Evolutionary conservation across 2,888 invertebrate genomes (phyloP), one percentile per base, ranked within the genome.

Genomic region (Lacanobia wlatinum): DNA sequence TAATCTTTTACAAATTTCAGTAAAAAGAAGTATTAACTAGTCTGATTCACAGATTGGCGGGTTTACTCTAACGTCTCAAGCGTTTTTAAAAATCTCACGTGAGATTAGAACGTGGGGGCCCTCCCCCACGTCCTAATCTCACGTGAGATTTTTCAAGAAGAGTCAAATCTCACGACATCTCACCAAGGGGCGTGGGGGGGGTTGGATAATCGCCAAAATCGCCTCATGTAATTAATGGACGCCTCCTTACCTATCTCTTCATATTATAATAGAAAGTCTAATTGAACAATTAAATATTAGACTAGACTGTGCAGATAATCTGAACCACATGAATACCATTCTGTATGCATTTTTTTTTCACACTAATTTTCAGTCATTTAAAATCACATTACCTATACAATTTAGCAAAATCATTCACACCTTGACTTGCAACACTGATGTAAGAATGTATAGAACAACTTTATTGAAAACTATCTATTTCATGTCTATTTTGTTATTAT

Each of bases 261-360:
- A 59, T 21, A 40, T 40, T 55, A 64, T 61, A 59, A 69, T 56
- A 70, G 64, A 72, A 81, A 64, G 69, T 73, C 68, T 69, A 76
- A 76, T 77, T 67, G 74, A 75, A 84, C 62, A 80, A 79, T 84
- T 66, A 76, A 85, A 87, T 87, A 88, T 81, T 77, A 83, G 90
- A 90, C 90, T 90, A 91, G 89, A 89, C 80, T 85, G 67, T 74
- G 73, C 70, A 80, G 62, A 83, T 80, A 80, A 83, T 82, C 80
- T 70, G 80, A 78, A 83, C 78, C 76, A 80, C 64, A 64, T 63
- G 78, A 78, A 61, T 78, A 82, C 48, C 67, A 73, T 73, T 75
- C 63, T 70, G 76, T 64, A 34, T 61, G 53, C 56, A n/a, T 65
- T 59, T 67, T 59, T 56, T 53, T 60, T 64, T 34, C 43, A 48